Evolutionary conservation across 2,797 vertebrate genomes (phyloP), one percentile per base, ranked within the genome.

Genomic region (Coendou prehensilis): DNA sequence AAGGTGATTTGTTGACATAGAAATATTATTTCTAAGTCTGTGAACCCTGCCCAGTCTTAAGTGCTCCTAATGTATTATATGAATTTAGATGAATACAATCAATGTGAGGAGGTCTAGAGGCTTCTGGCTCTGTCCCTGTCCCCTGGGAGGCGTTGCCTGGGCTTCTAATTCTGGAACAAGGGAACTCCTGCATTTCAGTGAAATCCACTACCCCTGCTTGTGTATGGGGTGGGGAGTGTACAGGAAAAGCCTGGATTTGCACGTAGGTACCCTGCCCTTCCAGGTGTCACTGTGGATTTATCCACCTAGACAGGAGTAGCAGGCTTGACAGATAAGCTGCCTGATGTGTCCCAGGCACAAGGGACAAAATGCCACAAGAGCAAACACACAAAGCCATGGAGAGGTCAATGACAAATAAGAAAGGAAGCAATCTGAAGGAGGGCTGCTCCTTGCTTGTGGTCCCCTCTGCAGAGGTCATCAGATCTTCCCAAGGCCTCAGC

Each of bases 261-360:
- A 10, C 3, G 50, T 0, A 33, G 47, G 1, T 1, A 3, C 6
- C 0, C 15, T 17, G 63, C 4, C 30, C 69, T 33, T 7, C n/a
- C 7, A 13, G 64, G 64, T n/a, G 14, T n/a, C 33, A 28, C 9
- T 13, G 61, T 14, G 61, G 61, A 63, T 63, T 28, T 26, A 18
- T 67, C 17, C 17, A 20, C 14, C n/a, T 75, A 37, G 45, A 5
- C 15, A 50, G 23, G 18, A 20, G 56, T 23, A 69, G 33, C 9
- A 81, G 7, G 17, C 10, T 78, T 23, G 13, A 13, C 14, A 47
- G 5, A 57, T 33, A 10, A 59, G 63, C 17, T 33, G 15, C n/a
- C 54, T 3, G 15, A 2, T 3, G 6, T 11, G 5, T 33, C 26
- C 28, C 28, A 26, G 52, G 41, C 9, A 1, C 15, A 23, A 9